Evolutionary conservation across 1,140 invertebrate species (phyloP).

Genomic region (Drosophila gunungcola): DNA sequence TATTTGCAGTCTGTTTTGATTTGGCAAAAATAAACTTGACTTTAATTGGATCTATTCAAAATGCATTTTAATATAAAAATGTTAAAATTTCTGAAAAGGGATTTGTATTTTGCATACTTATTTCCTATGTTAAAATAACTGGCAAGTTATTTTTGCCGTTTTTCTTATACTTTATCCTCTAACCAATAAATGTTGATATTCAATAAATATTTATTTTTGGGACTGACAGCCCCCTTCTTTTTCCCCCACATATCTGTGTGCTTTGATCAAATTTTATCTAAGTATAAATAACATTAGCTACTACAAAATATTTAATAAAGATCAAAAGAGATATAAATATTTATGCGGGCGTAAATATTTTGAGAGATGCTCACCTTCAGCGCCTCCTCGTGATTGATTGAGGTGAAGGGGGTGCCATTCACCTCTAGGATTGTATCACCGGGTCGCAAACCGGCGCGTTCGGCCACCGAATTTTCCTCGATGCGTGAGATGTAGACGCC

Average conservation of each 20-base stretch:
- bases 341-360: slow-evolving; percentile 24
- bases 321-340: slow-evolving; percentile 41
- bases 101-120: too few relatives aligned
- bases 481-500: slow-evolving; percentile 95
- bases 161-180: not conserved
- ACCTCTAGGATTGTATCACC: slow-evolving; percentile 96
- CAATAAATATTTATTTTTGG: slow-evolving; percentile 6
- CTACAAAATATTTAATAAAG: slow-evolving; percentile 56
- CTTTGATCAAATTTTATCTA: slow-evolving; percentile 67
- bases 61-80: not conserved
- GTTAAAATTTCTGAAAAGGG: too few relatives aligned
- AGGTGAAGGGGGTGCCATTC: slow-evolving; percentile 94
- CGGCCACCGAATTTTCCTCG: slow-evolving; percentile 94
- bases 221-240: not conserved
- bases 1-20: not conserved
- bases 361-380: slow-evolving; percentile 89
- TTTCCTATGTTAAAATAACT: too few relatives aligned
- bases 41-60: not conserved
- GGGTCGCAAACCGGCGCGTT: slow-evolving; percentile 92
- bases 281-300: slow-evolving; percentile 60
- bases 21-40: not conserved
- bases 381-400: slow-evolving; percentile 94
- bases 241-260: slow-evolving; percentile 23
- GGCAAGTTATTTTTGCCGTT: too few relatives aligned
- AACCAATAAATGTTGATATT: slow-evolving; percentile 18